phyloP scores from a whole-genome alignment of 2,888 invertebrate species.

The Panopea generosa region DNA sequence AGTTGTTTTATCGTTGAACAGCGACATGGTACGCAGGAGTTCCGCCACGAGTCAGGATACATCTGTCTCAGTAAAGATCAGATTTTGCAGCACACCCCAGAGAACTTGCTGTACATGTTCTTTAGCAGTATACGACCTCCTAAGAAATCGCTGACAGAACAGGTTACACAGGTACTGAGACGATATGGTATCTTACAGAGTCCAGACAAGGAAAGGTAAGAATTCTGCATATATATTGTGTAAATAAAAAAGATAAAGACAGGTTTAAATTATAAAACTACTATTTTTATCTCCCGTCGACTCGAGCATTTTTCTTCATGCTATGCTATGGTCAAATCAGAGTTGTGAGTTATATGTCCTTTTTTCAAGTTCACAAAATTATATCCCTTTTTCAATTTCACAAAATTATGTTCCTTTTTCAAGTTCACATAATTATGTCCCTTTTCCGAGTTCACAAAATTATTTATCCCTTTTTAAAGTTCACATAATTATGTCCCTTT shows the following conservation, averaged over 20 bases:
- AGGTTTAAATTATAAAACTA: background rate
- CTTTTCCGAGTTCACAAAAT: no score
- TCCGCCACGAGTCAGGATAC: conserved; percentile 80
- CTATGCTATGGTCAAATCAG: no score
- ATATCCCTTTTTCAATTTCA: no score
- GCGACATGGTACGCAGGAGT: conserved; percentile 68
- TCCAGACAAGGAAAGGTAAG: conserved; percentile 79
- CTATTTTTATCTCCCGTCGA: background rate
- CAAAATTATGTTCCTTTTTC: no score
- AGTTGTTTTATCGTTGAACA: conserved; percentile 84
- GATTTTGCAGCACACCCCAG: conserved; percentile 79
- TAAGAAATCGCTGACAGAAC: conserved; percentile 81
- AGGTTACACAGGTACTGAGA: conserved; percentile 78
- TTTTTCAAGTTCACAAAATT: no score
- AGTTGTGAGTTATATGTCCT: no score
- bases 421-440: no score
- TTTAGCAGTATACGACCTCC: conserved; percentile 76
- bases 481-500: no score
- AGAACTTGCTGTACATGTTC: conserved; percentile 81
- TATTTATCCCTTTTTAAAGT: no score
- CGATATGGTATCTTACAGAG: conserved; percentile 81
- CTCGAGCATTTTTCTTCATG: background rate
- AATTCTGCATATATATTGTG: background rate
- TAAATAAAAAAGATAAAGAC: background rate
- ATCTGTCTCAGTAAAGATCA: conserved; percentile 83